Evolutionary conservation across 2,797 vertebrate species (phyloP).

Genomic region (Neoniphon sammara): DNA sequence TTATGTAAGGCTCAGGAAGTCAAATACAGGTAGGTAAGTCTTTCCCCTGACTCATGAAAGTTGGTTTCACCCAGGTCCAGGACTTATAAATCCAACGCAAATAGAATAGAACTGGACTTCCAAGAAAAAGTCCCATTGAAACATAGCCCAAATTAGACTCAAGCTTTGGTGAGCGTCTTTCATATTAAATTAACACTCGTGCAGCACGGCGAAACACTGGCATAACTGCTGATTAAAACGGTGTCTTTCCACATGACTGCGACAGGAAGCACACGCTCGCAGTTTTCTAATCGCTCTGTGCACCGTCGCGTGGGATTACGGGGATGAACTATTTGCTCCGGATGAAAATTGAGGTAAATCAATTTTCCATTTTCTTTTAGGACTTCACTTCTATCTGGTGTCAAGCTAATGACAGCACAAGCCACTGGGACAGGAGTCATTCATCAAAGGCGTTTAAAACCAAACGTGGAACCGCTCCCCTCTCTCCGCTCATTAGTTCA

Average conservation of each 20-base stretch:
- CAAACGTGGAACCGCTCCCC: constrained; percentile 61
- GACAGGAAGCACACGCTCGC: constrained; percentile 56
- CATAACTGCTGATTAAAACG: constrained; percentile 65
- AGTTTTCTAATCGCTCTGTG: constrained; percentile 66
- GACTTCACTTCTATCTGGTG: constrained; percentile 79
- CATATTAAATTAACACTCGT: constrained; percentile 59
- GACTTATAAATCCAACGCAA: constrained; percentile 54
- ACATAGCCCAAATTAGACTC: constrained; percentile 49
- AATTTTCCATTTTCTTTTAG: constrained; percentile 85
- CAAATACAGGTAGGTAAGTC: constrained; percentile 14
- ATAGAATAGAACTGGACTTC: constrained; percentile 50
- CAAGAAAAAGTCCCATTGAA: constrained; percentile 51
- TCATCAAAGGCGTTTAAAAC: constrained; percentile 84
- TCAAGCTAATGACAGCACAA: constrained; percentile 79
- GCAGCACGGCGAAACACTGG: constrained; percentile 48
- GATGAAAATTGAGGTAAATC: constrained; percentile 82
- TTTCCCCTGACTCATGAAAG: constrained; percentile 35
- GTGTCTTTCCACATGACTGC: constrained; percentile 60
- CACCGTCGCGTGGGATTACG: constrained; percentile 68
- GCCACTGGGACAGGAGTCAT: constrained; percentile 78
- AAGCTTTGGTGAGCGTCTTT: constrained; percentile 55
- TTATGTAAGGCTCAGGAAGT: constrained; percentile 15
- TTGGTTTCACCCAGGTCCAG: constrained; percentile 26
- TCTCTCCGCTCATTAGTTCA: constrained; percentile 79
- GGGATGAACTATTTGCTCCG: constrained; percentile 76